Conservation (phyloP, 2,888 invertebrate species). For the Pelosia muscerda region DNA sequence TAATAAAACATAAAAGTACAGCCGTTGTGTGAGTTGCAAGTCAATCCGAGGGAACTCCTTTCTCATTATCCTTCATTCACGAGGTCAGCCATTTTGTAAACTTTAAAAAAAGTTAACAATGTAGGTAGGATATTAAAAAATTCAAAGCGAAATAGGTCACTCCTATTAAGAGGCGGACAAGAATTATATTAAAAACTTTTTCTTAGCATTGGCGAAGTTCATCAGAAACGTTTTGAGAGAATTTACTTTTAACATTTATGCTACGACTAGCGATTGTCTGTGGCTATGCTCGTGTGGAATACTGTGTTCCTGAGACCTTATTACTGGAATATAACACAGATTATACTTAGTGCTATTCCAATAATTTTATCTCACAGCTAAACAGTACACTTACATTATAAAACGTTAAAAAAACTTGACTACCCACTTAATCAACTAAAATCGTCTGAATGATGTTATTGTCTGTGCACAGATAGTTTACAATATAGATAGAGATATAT, state of each 20-base stretch:
- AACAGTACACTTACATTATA: background rate
- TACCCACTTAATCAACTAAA: background rate
- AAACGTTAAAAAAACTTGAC: too few relatives aligned
- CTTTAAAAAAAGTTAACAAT: slow-evolving; percentile 37
- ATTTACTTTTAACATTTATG: slow-evolving; percentile 21
- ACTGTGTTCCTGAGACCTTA: too few relatives aligned
- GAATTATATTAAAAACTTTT: slow-evolving; percentile 33
- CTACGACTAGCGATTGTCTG: background rate
- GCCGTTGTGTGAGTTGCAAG: slow-evolving; percentile 22
- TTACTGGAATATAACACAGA: too few relatives aligned
- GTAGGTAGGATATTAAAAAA: slow-evolving; percentile 37
- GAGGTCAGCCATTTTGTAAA: slow-evolving; percentile 36
- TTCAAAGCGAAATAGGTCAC: slow-evolving; percentile 42
- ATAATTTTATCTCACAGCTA: too few relatives aligned
- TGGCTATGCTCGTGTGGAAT: background rate
- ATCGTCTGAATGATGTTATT: background rate
- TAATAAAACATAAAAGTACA: slow-evolving; percentile 10
- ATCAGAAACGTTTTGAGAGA: slow-evolving; percentile 33
- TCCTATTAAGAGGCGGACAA: slow-evolving; percentile 39
- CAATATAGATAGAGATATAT: too few relatives aligned
- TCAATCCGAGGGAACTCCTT: slow-evolving; percentile 21
- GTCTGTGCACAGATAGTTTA: background rate
- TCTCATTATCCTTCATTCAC: slow-evolving; percentile 50
- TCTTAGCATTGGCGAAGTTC: slow-evolving; percentile 39
- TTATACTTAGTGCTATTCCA: too few relatives aligned